Evolutionary conservation across 2,113 vertebrate species (phyloP).

Genomic region (Bubo scandiacus): DNA sequence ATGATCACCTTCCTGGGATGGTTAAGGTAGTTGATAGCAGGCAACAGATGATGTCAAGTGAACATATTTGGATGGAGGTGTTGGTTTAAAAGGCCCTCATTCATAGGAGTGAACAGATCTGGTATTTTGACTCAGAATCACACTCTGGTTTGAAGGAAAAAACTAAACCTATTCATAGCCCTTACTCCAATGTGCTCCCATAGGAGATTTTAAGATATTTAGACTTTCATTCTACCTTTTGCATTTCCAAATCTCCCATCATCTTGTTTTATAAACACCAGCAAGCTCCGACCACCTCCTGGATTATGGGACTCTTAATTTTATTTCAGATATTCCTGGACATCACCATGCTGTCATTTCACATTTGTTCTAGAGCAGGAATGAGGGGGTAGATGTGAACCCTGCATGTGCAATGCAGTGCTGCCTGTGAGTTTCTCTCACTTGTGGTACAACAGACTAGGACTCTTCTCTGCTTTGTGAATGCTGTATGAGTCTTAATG

Average conservation of each 20-base stretch:
- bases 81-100: neutral
- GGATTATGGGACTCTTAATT: neutral
- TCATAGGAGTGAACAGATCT: neutral
- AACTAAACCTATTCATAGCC: neutral
- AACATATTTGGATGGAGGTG: neutral
- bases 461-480: neutral
- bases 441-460: neutral
- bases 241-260: neutral
- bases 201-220: neutral
- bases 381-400: neutral
- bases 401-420: fast-evolving
- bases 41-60: neutral
- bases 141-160: neutral
- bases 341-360: neutral
- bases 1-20: neutral
- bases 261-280: neutral
- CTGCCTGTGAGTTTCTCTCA: too few relatives aligned
- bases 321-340: neutral
- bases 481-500: fast-evolving
- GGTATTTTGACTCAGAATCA: neutral
- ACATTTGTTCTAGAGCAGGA: neutral
- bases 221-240: neutral
- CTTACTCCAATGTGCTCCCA: neutral
- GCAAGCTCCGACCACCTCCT: neutral
- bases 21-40: neutral